A percentile compares a stretch with the other conserved stretches of the same genome.
Conservation (phyloP, 1,140 invertebrate species). For the Rhagoletis zephyria region DNA sequence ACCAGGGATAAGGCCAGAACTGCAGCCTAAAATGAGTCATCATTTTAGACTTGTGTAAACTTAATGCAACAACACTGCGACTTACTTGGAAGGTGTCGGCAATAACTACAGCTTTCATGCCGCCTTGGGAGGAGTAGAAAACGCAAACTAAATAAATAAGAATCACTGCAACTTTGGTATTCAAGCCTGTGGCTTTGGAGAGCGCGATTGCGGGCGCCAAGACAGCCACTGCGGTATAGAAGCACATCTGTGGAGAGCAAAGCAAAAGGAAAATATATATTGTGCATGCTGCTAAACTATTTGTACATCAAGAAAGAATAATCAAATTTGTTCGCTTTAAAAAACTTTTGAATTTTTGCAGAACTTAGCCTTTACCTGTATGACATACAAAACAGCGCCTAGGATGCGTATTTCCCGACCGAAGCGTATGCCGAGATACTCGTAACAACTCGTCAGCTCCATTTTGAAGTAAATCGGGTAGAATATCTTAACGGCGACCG, state of each 20-base stretch:
- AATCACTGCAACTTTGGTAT: conserved; percentile 85
- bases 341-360: neutral
- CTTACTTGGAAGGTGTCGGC: conserved; percentile 87
- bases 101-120: conserved; percentile 95
- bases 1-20: conserved; percentile 85
- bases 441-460: conserved; percentile 88
- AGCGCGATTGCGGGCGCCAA: conserved; percentile 93
- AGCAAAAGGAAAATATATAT: too few species aligned
- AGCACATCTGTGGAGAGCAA: conserved; percentile 78
- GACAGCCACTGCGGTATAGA: conserved; percentile 94
- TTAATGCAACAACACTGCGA: neutral
- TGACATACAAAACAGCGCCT: conserved; percentile 84
- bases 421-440: conserved; percentile 87
- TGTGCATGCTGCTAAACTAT: too few species aligned
- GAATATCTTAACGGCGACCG: conserved; percentile 87
- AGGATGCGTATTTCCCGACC: conserved; percentile 80
- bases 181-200: conserved; percentile 88
- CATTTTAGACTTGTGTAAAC: too few species aligned
- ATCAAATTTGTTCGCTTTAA: too few species aligned
- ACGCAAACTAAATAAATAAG: conserved; percentile 92
- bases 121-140: conserved; percentile 93
- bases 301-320: too few species aligned
- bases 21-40: conserved; percentile 77
- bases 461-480: conserved; percentile 92
- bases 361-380: conserved; percentile 80